Evolutionary conservation across 2,888 invertebrate species (phyloP).

Genomic region (Diaperis boleti): DNA sequence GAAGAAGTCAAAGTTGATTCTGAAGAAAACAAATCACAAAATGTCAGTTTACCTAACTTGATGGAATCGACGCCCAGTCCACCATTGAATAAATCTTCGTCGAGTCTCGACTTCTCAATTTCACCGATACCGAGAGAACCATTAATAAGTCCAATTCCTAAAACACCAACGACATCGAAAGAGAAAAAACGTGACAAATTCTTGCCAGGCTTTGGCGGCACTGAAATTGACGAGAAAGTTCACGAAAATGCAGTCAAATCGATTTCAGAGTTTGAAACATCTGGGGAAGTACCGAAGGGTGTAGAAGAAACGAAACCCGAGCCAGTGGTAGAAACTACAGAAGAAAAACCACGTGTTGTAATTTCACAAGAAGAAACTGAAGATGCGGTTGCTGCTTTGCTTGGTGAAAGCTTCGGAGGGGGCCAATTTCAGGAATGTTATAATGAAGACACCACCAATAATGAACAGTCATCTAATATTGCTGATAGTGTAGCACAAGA

Average conservation of each 20-base stretch:
- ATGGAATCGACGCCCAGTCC: conserved; percentile 72
- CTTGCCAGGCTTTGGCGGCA: conserved; percentile 74
- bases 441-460: conserved; percentile 67
- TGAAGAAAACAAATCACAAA: conserved; percentile 60
- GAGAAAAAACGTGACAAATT: conserved; percentile 73
- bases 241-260: conserved; percentile 86
- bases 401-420: conserved; percentile 88
- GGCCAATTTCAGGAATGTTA: conserved; percentile 70
- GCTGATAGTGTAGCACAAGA: conserved; percentile 82
- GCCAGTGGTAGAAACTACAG: conserved; percentile 66
- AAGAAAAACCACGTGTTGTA: conserved; percentile 83
- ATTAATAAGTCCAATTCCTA: conserved; percentile 69
- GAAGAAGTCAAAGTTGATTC: conserved; percentile 42
- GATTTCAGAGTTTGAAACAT: conserved; percentile 73
- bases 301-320: conserved; percentile 60
- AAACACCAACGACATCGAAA: conserved; percentile 68
- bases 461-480: conserved; percentile 68
- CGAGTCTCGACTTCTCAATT: conserved; percentile 52
- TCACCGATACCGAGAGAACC: conserved; percentile 61
- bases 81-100: conserved; percentile 65
- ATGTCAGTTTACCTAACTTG: conserved; percentile 74
- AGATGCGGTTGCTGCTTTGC: conserved; percentile 88
- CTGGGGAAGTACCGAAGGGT: conserved; percentile 51
- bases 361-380: conserved; percentile 95
- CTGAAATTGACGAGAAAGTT: conserved; percentile 76